Conservation (phyloP, 2,797 vertebrate species). For the Pipistrellus pygmaeus region DNA sequence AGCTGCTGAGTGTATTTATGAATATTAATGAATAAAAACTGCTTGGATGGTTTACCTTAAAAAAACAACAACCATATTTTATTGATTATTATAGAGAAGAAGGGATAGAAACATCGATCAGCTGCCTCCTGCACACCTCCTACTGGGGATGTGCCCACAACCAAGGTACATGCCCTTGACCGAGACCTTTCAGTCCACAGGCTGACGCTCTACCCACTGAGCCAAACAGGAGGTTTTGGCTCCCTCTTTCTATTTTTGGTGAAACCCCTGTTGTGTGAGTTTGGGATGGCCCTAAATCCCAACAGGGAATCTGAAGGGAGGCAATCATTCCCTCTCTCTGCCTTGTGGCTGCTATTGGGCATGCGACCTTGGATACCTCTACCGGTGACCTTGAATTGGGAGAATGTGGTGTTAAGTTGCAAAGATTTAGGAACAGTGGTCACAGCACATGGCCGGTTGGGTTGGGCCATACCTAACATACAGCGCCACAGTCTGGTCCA, state of each 20-base stretch:
- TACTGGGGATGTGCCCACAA: no score
- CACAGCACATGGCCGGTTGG: not conserved
- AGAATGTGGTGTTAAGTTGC: not conserved
- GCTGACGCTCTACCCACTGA: no score
- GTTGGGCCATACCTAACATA: not conserved
- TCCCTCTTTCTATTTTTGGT: not conserved
- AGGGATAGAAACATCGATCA: no score
- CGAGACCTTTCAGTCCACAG: no score
- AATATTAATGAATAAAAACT: no score
- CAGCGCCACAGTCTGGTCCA: not conserved
- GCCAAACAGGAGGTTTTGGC: no score
- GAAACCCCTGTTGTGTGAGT: not conserved
- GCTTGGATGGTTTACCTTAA: no score
- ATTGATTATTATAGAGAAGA: no score
- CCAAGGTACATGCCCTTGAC: no score
- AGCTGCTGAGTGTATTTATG: no score
- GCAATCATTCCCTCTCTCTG: not conserved
- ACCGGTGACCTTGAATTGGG: not conserved
- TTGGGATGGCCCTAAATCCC: not conserved
- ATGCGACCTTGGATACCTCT: not conserved
- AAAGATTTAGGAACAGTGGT: not conserved
- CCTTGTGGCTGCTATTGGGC: not conserved
- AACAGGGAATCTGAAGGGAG: not conserved
- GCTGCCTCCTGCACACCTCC: no score
- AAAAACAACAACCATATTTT: no score